Percentiles rank a stretch among this genome's conserved stretches.
Evolutionary conservation across 2,113 vertebrate genomes (phyloP).

Genomic region (Pedetes capensis): DNA sequence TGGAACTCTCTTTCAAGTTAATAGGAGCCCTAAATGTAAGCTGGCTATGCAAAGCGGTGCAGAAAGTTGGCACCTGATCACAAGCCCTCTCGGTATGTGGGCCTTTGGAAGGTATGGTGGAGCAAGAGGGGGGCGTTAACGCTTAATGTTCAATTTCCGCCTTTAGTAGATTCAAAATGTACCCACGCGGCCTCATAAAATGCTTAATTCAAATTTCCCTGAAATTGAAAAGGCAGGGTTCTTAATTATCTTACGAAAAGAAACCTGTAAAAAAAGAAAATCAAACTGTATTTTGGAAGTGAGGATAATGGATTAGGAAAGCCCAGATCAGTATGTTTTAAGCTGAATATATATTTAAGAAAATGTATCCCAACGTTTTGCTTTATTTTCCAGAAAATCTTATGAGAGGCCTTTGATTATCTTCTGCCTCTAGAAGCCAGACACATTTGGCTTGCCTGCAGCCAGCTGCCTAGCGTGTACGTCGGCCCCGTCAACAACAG

Average conservation of each 20-base stretch:
- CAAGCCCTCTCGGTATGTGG: not conserved
- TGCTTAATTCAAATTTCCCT: conserved; percentile 52
- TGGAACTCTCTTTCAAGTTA: conserved; percentile 74
- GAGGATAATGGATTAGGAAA: not conserved
- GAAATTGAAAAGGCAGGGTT: conserved; percentile 56
- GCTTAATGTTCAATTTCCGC: conserved; percentile 63
- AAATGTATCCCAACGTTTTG: not conserved
- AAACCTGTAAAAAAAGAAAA: conserved; percentile 33
- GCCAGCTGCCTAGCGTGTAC: not conserved
- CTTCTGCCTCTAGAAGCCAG: not conserved
- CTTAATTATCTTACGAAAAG: conserved; percentile 42
- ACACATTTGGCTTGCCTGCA: not conserved
- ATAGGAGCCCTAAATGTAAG: conserved; percentile 50
- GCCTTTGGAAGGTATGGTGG: conserved; percentile 6
- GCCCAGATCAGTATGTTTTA: not conserved
- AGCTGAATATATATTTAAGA: not conserved
- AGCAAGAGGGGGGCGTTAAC: not conserved
- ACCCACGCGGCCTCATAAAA: conserved; percentile 64
- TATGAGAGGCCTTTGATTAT: not conserved
- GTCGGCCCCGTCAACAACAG: not conserved
- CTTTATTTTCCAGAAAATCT: not conserved
- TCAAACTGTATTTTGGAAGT: conserved; percentile 6
- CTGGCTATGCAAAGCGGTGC: conserved; percentile 6
- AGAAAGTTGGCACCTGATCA: conserved; percentile 34
- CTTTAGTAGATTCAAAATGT: conserved; percentile 36